These are phyloP conservation scores for Cercopithecus mona DNA, from an alignment of 2,113 vertebrate species.

Conservation along the genomic window DNA sequence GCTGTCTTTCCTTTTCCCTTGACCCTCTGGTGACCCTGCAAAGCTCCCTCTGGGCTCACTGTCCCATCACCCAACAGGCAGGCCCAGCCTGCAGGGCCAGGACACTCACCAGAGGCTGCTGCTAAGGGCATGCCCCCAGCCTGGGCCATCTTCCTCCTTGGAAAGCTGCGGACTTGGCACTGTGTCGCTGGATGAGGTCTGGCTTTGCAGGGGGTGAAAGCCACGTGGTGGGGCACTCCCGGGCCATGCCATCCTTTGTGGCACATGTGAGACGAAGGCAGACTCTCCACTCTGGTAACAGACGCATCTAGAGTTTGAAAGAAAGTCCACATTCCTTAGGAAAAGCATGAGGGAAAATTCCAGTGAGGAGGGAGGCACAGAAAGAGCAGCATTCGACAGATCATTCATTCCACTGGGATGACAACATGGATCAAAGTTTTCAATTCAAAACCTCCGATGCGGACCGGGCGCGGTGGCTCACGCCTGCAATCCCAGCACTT, in stretches of 20 bases:
- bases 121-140: not conserved
- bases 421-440: not conserved
- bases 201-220: not conserved
- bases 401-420: not conserved
- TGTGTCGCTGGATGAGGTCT: not conserved
- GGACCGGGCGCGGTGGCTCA: no score
- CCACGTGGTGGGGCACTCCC: not conserved
- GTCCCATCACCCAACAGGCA: not conserved
- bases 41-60: not conserved
- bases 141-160: not conserved
- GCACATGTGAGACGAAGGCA: not conserved
- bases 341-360: not conserved
- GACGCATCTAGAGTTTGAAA: constrained; percentile 21
- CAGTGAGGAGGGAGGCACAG: not conserved
- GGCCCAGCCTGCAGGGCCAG: not conserved
- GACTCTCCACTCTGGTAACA: not conserved
- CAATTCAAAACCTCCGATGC: no score
- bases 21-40: not conserved
- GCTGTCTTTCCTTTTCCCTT: not conserved
- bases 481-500: no score
- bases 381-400: not conserved
- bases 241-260: constrained; percentile 39
- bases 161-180: not conserved
- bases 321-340: not conserved
- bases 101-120: constrained; percentile 56